phyloP scores from a whole-genome alignment of 2,113 vertebrate genomes.

The Meriones unguiculatus region DNA sequence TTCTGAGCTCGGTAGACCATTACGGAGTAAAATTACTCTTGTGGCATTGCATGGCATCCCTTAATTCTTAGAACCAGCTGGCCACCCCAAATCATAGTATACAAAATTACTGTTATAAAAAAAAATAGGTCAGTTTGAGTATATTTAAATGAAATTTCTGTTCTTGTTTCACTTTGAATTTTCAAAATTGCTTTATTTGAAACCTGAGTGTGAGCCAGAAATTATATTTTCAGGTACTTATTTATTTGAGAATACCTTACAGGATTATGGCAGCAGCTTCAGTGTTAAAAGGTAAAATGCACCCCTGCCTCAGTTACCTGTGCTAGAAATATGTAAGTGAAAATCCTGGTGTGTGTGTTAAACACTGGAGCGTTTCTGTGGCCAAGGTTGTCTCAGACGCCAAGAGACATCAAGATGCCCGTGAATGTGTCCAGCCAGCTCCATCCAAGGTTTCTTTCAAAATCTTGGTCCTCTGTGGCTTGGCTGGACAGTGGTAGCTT shows the following conservation, averaged over 20 bases:
- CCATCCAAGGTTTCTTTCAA: neutral
- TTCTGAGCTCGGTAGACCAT: neutral
- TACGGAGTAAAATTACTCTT: neutral
- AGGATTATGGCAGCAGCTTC: neutral
- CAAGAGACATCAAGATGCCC: neutral
- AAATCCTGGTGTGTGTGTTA: neutral
- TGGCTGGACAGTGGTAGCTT: neutral
- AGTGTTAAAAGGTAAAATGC: neutral
- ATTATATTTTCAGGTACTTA: neutral
- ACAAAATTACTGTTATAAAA: neutral
- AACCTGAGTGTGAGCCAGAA: neutral
- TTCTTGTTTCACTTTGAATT: constrained; percentile 29
- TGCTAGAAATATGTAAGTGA: neutral
- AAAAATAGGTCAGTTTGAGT: neutral
- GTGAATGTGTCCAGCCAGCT: neutral
- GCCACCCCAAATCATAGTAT: neutral
- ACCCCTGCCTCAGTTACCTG: neutral
- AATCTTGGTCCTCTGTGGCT: neutral
- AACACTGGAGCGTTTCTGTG: neutral
- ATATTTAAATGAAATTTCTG: constrained; percentile 5
- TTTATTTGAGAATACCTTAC: constrained; percentile 19
- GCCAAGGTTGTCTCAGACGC: neutral
- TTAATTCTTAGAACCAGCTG: constrained; percentile 20
- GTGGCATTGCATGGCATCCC: neutral
- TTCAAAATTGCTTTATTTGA: constrained; percentile 5